Base-by-base conservation (phyloP, 2,888 invertebrate species). In the Chirona hameri region DNA sequence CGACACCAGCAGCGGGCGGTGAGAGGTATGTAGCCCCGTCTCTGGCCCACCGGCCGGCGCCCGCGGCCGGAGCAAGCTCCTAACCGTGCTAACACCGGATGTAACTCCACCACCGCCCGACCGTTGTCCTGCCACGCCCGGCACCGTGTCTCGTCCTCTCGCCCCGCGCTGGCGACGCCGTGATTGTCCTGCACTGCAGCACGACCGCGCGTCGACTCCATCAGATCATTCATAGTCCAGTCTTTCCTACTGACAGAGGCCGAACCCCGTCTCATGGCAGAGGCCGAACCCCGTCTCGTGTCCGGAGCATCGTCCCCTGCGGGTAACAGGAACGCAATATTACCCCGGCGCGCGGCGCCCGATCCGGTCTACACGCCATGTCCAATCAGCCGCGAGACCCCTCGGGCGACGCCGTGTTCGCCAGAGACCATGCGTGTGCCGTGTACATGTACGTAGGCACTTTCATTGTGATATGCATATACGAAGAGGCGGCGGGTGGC, bases 401-500 rank as follows among this genome's bases (percentile, higher is more conserved):
- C 18, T 52, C 15, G 52, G 52, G 52, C 52, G 52, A 52, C 18
- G 52, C 52, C 18, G 52, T 52, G 18, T 18, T 52, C 52, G 52
- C 52, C 52, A 39, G 52, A 52, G 52, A 52, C n/a, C 27, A 27
- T 65, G 27, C 27, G 65, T 65, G 65, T 29, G 72, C 72, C 15
- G 29, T 46, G 76, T 76, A 24, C 2, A 39, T 46, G 76, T 76
- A 14, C 76, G 76, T 76, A 76, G 76, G 46, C 76, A 76, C 76
- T 46, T 24, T 39, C 46, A 76, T 76, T 76, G 76, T 76, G 76
- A 76, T 76, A 76, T 76, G 21, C 46, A 46, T 76, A 76, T 46
- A 31, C 7, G 27, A 27, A 29, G 31, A 14, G 24, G 76, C 15
- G 72, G 76, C 27, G 10, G 76, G 24, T 24, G 46, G 39, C 46